Base-by-base conservation (phyloP, 2,797 vertebrate species). In the Fratercula arctica region DNA sequence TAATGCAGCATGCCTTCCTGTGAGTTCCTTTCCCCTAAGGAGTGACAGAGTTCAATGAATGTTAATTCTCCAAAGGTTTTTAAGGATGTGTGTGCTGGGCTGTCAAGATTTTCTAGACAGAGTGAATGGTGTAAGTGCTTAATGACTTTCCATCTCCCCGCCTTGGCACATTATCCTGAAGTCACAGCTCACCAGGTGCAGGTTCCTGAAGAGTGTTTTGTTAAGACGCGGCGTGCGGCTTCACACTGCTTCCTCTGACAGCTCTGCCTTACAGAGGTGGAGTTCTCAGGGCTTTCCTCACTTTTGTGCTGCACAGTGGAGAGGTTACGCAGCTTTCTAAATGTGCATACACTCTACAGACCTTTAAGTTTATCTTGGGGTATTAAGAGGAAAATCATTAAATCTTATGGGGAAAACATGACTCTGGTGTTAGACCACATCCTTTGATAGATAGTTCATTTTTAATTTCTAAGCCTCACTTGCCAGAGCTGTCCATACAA, bases 41-140 rank as follows among this genome's bases (percentile, higher is more conserved):
- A 91, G 63, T 29, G 50, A 13, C 43, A 53, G 53, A 72, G 67
- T 94, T 95, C 82, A 79, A 11, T 0, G 2, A 85, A 23, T 41
- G n/a, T 29, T 94, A 82, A 91, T 85, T 89, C 67, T 92, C 45
- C 45, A 57, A 79, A 85, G 57, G 11, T 64, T 64, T 82, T 75
- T 39, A 20, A 56, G 59, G 39, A 8, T 8, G 15, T 35, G 19
- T 67, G 28, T 53, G 21, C 31, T 64, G 75, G 41, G 26, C 53
- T 89, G 70, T 79, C 74, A 82, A 41, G 54, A 66, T 31, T 64
- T n/a, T 75, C 70, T 41, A 43, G 68, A 68, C 21, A 33, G 77
- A 70, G 75, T 2, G 33, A 70, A 56, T 1, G 2, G 15, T 20
- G 18, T 48, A 68, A 8, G 66, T 46, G 18, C 28, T 68, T 77